A percentile compares a stretch with the other conserved stretches of the same genome.
These are phyloP conservation scores for Sclerurus mexicanus DNA, from an alignment of 2,113 vertebrate species.

Conservation along the genomic window DNA sequence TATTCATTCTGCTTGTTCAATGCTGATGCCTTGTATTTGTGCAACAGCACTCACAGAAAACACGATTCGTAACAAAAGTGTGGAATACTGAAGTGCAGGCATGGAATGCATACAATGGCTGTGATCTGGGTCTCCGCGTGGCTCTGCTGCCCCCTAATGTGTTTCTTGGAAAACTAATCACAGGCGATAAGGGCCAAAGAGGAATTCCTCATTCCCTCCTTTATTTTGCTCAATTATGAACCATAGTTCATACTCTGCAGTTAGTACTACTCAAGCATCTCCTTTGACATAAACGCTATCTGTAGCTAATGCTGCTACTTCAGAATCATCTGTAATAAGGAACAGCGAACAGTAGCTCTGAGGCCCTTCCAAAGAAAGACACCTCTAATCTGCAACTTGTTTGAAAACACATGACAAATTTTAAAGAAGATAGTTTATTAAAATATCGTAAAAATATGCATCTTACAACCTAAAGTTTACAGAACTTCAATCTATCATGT, in stretches of 20 bases:
- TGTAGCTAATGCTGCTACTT: background rate
- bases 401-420: background rate
- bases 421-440: background rate
- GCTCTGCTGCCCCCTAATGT: slow-evolving; percentile 55
- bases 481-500: background rate
- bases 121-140: background rate
- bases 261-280: background rate
- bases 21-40: background rate
- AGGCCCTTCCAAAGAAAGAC: background rate
- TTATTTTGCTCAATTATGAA: background rate
- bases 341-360: background rate
- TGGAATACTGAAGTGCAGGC: background rate
- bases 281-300: background rate
- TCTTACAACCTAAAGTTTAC: background rate
- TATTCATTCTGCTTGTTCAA: background rate
- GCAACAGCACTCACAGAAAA: background rate
- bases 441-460: background rate
- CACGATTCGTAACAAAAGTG: background rate
- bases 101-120: background rate
- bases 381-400: background rate
- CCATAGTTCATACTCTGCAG: background rate
- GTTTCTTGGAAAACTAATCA: background rate
- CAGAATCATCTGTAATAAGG: background rate
- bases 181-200: background rate
- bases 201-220: background rate